Percentiles rank a stretch among this genome's conserved stretches.
phyloP scores from a whole-genome alignment of 2,113 vertebrate genomes.

The Sinocyclocheilus maitianheensis region DNA sequence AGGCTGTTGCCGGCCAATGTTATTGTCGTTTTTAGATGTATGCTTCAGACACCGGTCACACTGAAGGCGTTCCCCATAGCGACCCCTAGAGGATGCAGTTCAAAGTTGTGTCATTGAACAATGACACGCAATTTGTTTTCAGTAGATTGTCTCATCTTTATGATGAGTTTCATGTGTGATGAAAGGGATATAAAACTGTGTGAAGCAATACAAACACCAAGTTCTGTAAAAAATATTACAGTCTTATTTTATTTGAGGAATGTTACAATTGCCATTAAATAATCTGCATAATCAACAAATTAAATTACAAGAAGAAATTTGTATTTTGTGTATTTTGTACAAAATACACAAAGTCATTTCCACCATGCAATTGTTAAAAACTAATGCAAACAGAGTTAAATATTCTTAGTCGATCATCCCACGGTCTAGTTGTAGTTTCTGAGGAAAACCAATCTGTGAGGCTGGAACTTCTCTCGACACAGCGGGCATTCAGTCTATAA shows the following conservation, averaged over 20 bases:
- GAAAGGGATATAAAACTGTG: too few species aligned
- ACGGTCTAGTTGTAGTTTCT: conserved; percentile 80
- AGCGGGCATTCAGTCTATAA: conserved; percentile 89
- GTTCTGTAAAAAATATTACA: background rate
- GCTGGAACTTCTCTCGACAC: conserved; percentile 91
- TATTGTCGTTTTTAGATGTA: too few species aligned
- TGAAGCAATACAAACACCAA: background rate
- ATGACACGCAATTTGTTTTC: too few species aligned
- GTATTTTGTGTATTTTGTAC: background rate
- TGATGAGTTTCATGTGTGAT: too few species aligned
- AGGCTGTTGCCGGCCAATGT: too few species aligned
- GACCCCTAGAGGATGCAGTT: too few species aligned
- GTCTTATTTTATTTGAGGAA: background rate
- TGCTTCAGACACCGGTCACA: too few species aligned
- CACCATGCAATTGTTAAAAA: background rate
- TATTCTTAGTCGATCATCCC: background rate
- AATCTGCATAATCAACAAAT: background rate
- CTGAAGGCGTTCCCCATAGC: too few species aligned
- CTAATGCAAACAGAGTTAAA: background rate
- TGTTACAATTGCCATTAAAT: background rate
- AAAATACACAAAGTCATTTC: background rate
- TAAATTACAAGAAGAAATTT: background rate
- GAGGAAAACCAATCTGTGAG: conserved; percentile 90
- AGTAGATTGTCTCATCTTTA: too few species aligned
- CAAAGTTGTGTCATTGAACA: too few species aligned